Percentiles rank a stretch among this genome's conserved stretches.
phyloP scores from a whole-genome alignment of 2,113 vertebrate genomes.

The Amphilophus citrinellus region DNA sequence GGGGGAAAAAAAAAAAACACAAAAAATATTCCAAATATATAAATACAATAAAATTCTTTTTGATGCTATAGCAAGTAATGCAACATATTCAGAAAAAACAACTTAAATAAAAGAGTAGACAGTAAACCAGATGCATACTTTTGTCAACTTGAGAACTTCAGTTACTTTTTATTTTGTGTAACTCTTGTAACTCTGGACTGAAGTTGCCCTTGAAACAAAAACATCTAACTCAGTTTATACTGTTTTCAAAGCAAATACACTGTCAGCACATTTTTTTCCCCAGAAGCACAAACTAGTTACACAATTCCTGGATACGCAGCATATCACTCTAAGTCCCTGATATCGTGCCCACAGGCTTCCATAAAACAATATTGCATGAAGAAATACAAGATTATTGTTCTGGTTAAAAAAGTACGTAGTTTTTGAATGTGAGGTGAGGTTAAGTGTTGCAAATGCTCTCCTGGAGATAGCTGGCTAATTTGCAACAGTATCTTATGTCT shows the following conservation, averaged over 20 bases:
- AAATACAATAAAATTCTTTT: neutral
- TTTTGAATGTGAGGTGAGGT: neutral
- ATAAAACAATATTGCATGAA: constrained; percentile 28
- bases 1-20: constrained; percentile 60
- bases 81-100: neutral
- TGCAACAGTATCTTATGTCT: constrained; percentile 42
- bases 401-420: neutral
- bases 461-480: constrained; percentile 38
- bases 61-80: neutral
- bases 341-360: constrained; percentile 15
- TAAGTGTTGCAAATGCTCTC: neutral
- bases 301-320: neutral
- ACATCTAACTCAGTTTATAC: constrained; percentile 43
- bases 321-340: constrained; percentile 27
- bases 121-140: constrained; percentile 28
- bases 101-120: neutral
- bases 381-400: neutral
- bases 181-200: constrained; percentile 34
- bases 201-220: constrained; percentile 58
- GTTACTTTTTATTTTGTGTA: constrained; percentile 32
- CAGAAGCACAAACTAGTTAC: constrained; percentile 53
- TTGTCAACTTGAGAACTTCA: neutral
- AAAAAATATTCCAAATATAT: neutral
- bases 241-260: constrained; percentile 49
- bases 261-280: constrained; percentile 43